Conservation (phyloP, 2,113 vertebrate species). For the Tamias sibiricus region DNA sequence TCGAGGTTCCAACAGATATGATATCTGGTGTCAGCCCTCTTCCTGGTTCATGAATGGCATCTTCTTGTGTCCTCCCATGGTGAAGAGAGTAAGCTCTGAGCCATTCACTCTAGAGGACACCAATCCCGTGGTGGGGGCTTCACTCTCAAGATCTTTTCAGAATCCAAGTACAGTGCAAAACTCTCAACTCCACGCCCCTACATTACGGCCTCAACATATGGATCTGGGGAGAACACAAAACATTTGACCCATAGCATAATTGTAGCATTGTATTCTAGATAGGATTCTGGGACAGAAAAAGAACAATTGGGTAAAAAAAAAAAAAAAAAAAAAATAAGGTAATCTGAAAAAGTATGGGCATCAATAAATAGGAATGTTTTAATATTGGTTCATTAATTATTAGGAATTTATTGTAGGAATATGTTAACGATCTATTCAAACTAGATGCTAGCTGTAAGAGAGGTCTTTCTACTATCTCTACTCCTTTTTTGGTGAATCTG, state of each 20-base stretch:
- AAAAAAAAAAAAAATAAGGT: no score
- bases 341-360: not conserved
- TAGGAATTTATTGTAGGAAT: not conserved
- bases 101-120: not conserved
- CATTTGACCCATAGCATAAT: not conserved
- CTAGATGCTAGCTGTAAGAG: rapidly evolving
- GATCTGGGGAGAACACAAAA: not conserved
- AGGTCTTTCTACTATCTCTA: not conserved
- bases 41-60: not conserved
- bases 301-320: not conserved
- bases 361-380: not conserved
- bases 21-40: not conserved
- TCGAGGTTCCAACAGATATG: rapidly evolving
- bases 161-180: not conserved
- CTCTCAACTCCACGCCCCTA: rapidly evolving
- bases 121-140: no score
- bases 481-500: not conserved
- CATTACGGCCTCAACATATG: not conserved
- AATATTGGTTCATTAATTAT: not conserved
- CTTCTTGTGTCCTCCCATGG: not conserved
- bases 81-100: not conserved
- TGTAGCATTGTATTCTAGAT: not conserved
- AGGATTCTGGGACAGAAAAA: not conserved
- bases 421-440: not conserved
- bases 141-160: not conserved